These are phyloP conservation scores for Melinaea marsaeus DNA, from an alignment of 2,888 invertebrate species.

Conservation along the genomic window DNA sequence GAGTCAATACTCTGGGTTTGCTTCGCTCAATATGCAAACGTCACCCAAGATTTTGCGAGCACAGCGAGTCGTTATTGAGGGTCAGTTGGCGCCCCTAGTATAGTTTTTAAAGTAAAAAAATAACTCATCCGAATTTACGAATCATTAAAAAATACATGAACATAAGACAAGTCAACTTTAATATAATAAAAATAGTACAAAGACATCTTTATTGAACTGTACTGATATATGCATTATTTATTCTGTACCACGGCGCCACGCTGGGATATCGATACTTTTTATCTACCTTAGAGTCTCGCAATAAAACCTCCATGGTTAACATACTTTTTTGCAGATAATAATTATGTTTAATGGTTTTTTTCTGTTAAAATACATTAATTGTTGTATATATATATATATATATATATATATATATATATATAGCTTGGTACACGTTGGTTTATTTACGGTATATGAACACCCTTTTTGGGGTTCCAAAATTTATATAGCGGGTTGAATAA, in stretches of 20 bases:
- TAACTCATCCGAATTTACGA: background rate
- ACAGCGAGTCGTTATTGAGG: too few relatives aligned
- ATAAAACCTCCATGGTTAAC: conserved; percentile 17
- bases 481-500: background rate
- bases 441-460: conserved; percentile 26
- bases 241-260: conserved; percentile 42
- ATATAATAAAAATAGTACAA: background rate
- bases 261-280: conserved; percentile 49
- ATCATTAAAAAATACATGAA: too few relatives aligned
- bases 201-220: conserved; percentile 25
- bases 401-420: background rate
- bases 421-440: too few relatives aligned
- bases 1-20: too few relatives aligned
- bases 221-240: conserved; percentile 29
- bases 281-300: conserved; percentile 26
- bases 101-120: too few relatives aligned
- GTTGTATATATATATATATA: background rate
- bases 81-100: too few relatives aligned
- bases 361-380: background rate
- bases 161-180: too few relatives aligned
- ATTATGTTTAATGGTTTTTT: conserved; percentile 4
- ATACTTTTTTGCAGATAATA: conserved; percentile 9
- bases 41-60: too few relatives aligned
- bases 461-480: conserved; percentile 7
- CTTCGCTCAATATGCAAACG: too few relatives aligned